Base-by-base conservation (phyloP, 2,113 vertebrate species). In the Channa maculata region DNA sequence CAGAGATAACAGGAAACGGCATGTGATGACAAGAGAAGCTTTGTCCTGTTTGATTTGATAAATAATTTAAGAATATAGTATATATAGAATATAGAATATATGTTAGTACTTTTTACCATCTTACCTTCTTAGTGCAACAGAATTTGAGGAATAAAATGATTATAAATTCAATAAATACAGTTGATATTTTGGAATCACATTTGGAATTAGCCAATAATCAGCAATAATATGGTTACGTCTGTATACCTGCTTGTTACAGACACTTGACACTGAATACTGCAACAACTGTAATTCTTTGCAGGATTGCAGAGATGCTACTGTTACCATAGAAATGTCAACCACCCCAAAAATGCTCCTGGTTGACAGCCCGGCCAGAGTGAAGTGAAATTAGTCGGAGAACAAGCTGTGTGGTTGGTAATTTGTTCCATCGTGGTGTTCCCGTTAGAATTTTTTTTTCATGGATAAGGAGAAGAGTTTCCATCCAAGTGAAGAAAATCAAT, bases 261-360 rank as follows among this genome's bases (percentile, higher is more conserved):
- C 45, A 8, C 13, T 9, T 66, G 58, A 71, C 53, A 41, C 61
- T 57, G 58, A 75, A 13, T 12, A 43, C 44, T 46, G 50, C 68
- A n/a, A 74, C 15, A 38, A 39, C n/a, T 8, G 14, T 2, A 1
- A 41, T 55, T 74, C 24, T 38, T 46, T 51, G 15, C 41, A 54
- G 50, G 61, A 50, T 61, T 48, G 55, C 7, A 33, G 33, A 49
- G 15, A 50, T 59, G 34, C 13, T 24, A 7, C 57, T 13, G 63
- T 84, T 70, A 52, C 71, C 38, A 64, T 44, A 62, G 63, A 64
- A 82, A 88, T 77, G 61, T 67, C 52, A 71, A 39, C 33, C 3
- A 8, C 36, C 53, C 39, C 52, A 43, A 62, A 74, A 65, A 50
- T 36, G 14, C 13, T 73, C 24, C 3, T 24, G 36, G 45, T 70